Conservation (phyloP, 2,113 vertebrate species). For the Carassius carassius region DNA sequence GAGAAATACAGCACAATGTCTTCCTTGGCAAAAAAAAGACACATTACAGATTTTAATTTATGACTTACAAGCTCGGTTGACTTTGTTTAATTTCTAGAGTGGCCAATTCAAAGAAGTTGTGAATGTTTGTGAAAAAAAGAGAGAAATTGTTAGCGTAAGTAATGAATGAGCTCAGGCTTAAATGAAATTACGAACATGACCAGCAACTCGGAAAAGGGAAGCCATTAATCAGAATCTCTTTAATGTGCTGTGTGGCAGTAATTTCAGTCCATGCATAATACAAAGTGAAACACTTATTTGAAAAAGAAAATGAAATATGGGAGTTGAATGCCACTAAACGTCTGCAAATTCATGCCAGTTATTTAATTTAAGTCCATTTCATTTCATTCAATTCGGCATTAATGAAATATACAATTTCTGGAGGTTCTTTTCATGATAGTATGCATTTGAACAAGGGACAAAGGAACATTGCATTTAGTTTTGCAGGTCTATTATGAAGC, state of each 20-base stretch:
- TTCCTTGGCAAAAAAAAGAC: not conserved
- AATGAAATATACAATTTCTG: constrained; percentile 9
- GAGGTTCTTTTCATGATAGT: constrained; percentile 31
- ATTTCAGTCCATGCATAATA: constrained; percentile 26
- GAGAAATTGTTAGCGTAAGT: constrained; percentile 27
- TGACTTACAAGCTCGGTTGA: constrained; percentile 45
- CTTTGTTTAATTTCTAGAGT: constrained; percentile 57
- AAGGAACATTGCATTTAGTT: not conserved
- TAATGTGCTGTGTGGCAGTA: constrained; percentile 48
- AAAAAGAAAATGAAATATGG: constrained; percentile 52
- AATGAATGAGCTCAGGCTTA: constrained; percentile 43
- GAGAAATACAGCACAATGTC: not conserved
- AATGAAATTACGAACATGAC: constrained; percentile 53
- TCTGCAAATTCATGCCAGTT: constrained; percentile 8
- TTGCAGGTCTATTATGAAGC: not conserved
- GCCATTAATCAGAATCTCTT: constrained; percentile 53
- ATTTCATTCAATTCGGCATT: not conserved
- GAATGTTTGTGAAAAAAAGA: constrained; percentile 43
- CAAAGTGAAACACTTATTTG: constrained; percentile 32
- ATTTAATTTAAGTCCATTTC: constrained; percentile 40
- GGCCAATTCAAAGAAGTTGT: constrained; percentile 35
- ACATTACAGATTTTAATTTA: constrained; percentile 38
- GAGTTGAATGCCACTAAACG: constrained; percentile 29
- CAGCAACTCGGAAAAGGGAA: constrained; percentile 35
- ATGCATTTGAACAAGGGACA: not conserved